Evolutionary conservation across 1,140 invertebrate species (phyloP), one percentile per base, ranked within the genome.

Genomic region (Araneus ventricosus): DNA sequence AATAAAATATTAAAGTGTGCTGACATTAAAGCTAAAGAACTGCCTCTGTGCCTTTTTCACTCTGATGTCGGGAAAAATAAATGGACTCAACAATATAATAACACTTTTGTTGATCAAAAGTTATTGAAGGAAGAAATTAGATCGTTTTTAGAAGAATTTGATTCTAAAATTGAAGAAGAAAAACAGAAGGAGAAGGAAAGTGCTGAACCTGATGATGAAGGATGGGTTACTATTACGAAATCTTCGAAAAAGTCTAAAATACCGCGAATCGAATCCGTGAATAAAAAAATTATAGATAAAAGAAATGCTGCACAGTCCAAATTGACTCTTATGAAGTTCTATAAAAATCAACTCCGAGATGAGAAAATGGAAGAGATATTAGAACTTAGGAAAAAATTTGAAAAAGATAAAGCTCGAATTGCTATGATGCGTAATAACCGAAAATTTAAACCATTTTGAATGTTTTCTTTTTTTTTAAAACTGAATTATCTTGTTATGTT

Each of bases 281-380:
- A 97, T 95, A 96, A 96, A 70, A 97, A 97, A 94, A 94, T 96
- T 10, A 94, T 95, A 86, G 94, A 92, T 10, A 96, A 96, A 93
- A 96, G 97, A 94, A 96, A 96, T 27, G 96, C 96, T 92, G 97
- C 97, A 82, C 97, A 96, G 94, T 96, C 97, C 90, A 97, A 97
- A 91, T 98, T 98, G 95, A 96, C 98, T 95, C 95, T 99, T 7
- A 96, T 97, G 70, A 98, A 99, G 95, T 99, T 99, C 95, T 99
- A 99, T 95, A 97, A 97, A 80, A 98, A 98, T 95, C 98, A 99
- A 97, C 97, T 98, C 86, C 97, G 97, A 89, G 98, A 99, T 95
- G 96, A 97, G 1, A 98, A 98, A 96, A 97, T 97, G 96, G 97
- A 99, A 95, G 97, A 96, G 95, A 95, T 99, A 94, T 96, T 97